Evolutionary conservation across 2,797 vertebrate genomes (phyloP).

Genomic region (Luscinia luscinia): DNA sequence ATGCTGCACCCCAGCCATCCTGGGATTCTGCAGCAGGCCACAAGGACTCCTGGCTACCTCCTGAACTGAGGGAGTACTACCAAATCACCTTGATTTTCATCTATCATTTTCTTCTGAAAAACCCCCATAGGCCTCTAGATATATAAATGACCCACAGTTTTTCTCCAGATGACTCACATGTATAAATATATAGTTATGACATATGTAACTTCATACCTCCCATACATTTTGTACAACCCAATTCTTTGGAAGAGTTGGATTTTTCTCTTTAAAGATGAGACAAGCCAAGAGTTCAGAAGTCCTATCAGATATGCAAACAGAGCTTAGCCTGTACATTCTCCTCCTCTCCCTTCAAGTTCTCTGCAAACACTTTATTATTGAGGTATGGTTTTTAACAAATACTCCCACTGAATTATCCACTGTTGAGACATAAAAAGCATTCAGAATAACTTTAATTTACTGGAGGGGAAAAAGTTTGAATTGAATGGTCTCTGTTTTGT

Average conservation of each 20-base stretch:
- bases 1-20: not conserved
- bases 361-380: not conserved
- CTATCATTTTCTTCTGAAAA: not conserved
- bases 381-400: not conserved
- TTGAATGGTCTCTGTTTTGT: not conserved
- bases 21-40: not conserved
- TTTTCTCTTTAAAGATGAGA: not conserved
- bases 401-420: slow-evolving; percentile 2
- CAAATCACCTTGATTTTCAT: not conserved
- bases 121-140: not conserved
- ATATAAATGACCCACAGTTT: not conserved
- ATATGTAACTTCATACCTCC: not conserved
- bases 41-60: not conserved
- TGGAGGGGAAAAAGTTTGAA: not conserved
- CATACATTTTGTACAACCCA: not conserved
- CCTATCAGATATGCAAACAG: not conserved
- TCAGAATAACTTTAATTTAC: not conserved
- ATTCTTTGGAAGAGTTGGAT: not conserved
- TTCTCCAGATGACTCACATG: not conserved
- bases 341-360: not conserved
- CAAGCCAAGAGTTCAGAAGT: not conserved
- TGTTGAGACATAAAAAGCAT: not conserved
- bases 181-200: not conserved
- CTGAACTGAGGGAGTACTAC: not conserved
- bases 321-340: not conserved